These are phyloP conservation scores for Mythimna loreyi DNA, from an alignment of 2,888 invertebrate genomes.

Conservation along the genomic window DNA sequence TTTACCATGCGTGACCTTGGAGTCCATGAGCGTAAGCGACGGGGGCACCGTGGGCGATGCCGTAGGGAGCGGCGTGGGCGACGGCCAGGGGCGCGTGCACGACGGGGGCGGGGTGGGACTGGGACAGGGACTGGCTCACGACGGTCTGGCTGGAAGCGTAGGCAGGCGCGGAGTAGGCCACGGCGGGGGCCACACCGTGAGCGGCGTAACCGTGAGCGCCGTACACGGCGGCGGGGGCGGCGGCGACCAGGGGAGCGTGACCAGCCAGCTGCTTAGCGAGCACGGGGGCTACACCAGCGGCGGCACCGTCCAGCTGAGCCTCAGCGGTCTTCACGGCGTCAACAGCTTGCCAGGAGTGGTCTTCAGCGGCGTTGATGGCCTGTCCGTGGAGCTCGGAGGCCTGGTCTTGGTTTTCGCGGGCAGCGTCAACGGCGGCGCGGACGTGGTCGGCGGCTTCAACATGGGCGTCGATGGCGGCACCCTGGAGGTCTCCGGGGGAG, in stretches of 20 bases:
- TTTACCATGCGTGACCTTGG: slow-evolving; percentile 85
- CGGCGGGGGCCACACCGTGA: slow-evolving; percentile 66
- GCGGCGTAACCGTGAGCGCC: slow-evolving; percentile 64
- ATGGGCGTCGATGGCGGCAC: slow-evolving; percentile 87
- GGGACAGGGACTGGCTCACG: slow-evolving; percentile 80
- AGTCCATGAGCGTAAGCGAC: slow-evolving; percentile 69
- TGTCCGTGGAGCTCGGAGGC: slow-evolving; percentile 85
- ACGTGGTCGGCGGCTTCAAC: slow-evolving; percentile 86
- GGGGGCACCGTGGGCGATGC: slow-evolving; percentile 69
- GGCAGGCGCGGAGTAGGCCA: slow-evolving; percentile 68
- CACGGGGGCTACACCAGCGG: slow-evolving; percentile 86
- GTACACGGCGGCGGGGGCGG: slow-evolving; percentile 59
- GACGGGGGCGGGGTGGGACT: slow-evolving; percentile 83
- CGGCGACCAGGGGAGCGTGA: slow-evolving; percentile 71
- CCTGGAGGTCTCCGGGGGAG: slow-evolving; percentile 85
- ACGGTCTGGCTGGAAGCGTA: slow-evolving; percentile 78
- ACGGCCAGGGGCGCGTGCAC: slow-evolving; percentile 68
- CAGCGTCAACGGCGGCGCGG: slow-evolving; percentile 85
- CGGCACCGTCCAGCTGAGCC: slow-evolving; percentile 86
- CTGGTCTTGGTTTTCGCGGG: slow-evolving; percentile 87
- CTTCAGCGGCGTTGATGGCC: slow-evolving; percentile 87
- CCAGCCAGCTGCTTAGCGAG: slow-evolving; percentile 86
- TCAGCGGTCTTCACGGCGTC: slow-evolving; percentile 86
- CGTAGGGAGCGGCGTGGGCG: slow-evolving; percentile 74
- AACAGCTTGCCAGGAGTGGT: slow-evolving; percentile 87